phyloP scores from a whole-genome alignment of 2,113 vertebrate genomes.

The Semicossyphus pulcher region DNA sequence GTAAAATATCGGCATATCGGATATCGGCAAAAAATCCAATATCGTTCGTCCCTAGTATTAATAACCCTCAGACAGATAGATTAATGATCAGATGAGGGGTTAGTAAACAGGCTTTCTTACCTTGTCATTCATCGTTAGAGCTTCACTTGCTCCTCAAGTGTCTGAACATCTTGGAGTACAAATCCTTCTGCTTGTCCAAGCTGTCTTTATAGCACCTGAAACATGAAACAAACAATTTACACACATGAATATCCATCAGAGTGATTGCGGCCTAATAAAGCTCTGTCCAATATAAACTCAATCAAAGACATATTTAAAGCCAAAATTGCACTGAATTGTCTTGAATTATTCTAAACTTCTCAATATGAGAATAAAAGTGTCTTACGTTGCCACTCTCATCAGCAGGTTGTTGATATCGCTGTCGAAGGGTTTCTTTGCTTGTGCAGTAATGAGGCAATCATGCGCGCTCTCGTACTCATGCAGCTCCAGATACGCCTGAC shows the following conservation, averaged over 20 bases:
- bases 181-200: constrained; percentile 78
- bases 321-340: neutral
- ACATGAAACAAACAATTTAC: neutral
- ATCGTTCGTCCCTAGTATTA: too few species aligned
- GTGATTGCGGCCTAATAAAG: neutral
- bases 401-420: constrained; percentile 90
- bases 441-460: constrained; percentile 88
- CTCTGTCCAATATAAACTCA: neutral
- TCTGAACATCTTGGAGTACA: constrained; percentile 82
- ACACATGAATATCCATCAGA: neutral
- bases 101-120: constrained; percentile 14
- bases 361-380: neutral
- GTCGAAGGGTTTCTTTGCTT: constrained; percentile 88
- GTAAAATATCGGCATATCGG: too few species aligned
- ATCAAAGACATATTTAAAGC: neutral
- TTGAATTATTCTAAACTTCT: neutral
- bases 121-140: constrained; percentile 25
- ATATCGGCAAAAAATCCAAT: too few species aligned
- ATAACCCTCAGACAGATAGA: neutral
- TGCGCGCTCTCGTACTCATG: constrained; percentile 86
- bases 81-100: neutral
- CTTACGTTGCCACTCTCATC: constrained; percentile 87
- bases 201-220: constrained; percentile 75
- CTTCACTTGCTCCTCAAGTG: constrained; percentile 31
- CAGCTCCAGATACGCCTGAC: constrained; percentile 90